Evolutionary conservation across 2,888 invertebrate genomes (phyloP).

Genomic region (Cataglyphis cursor): DNA sequence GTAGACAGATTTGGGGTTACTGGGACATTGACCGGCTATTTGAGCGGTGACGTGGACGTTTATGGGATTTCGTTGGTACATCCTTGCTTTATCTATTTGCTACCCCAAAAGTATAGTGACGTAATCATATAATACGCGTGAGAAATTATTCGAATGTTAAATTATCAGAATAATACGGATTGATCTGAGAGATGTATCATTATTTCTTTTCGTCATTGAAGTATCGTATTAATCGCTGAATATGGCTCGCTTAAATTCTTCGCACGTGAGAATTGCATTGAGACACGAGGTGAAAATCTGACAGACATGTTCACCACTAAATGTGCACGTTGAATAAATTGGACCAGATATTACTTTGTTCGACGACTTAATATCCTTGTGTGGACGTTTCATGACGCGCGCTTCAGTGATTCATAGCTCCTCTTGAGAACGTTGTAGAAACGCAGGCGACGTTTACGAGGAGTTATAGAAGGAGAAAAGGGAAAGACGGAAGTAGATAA

Average conservation of each 20-base stretch:
- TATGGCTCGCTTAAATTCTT: background rate
- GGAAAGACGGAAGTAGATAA: conserved; percentile 55
- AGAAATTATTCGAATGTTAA: conserved; percentile 2
- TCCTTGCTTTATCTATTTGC: conserved; percentile 10
- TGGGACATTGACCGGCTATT: conserved; percentile 33
- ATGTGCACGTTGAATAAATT: conserved; percentile 3
- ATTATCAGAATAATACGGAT: background rate
- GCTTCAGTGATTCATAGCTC: conserved; percentile 57
- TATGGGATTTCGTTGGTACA: conserved; percentile 16
- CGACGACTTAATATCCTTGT: conserved; percentile 38
- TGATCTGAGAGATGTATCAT: background rate
- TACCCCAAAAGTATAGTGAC: background rate
- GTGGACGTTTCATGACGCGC: conserved; percentile 9
- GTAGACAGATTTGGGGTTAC: conserved; percentile 8
- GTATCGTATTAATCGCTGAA: background rate
- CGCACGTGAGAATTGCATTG: too few relatives aligned
- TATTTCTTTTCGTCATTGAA: background rate
- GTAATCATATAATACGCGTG: conserved; percentile 7
- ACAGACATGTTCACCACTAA: conserved; percentile 15
- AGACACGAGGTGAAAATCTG: background rate
- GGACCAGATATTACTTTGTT: conserved; percentile 17
- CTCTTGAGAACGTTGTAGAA: conserved; percentile 68
- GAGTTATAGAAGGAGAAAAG: conserved; percentile 55
- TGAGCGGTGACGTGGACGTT: conserved; percentile 43
- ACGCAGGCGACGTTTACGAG: conserved; percentile 55